Base-by-base conservation (phyloP, 1,140 invertebrate genomes). In the Matsumurasca onukii region DNA sequence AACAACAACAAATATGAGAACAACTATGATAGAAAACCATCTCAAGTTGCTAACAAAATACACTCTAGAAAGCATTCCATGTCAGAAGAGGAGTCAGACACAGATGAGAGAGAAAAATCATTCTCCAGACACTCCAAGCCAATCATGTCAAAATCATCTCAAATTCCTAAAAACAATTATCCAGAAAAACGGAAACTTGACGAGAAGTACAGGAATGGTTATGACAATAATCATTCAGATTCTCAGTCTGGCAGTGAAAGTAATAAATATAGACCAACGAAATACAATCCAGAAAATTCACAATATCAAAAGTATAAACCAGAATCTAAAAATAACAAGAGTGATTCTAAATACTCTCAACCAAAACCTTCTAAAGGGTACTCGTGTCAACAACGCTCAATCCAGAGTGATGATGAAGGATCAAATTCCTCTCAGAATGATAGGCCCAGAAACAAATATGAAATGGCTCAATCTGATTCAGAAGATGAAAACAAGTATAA, bases 231-330 rank as follows among this genome's bases (percentile, higher is more conserved):
- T 9, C 24, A 24, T n/a, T 22, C 55, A 22, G 55, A 59, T 24
- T 59, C 55, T 59, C 55, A 59, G 55, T 59, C 55, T 9, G 24
- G 55, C 25, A 59, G 24, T 59, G 55, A 59, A 12, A 59, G 55
- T 29, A 59, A 27, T 27, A 59, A 59, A 29, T 59, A 27, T 29
- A 25, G 13, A 3, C n/a, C 55, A 27, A 9, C 22, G 9, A 59
- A 59, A 29, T 27, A 5, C 12, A 22, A 29, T 5, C 25, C 55
- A 59, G n/a, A 29, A 9, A 39, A 5, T n/a, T 59, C 55, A n/a
- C 5, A 27, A 29, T 27, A 27, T 27, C 55, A 59, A 25, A 59
- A 51, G 24, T 29, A 59, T 3, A 59, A 59, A 29, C 55, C 55
- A 27, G 15, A 59, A 27, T 9, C n/a, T 5, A 59, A 59, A n/a